Conservation (phyloP, 2,797 vertebrate genomes). For the Ptychobarbus kaznakovi region DNA sequence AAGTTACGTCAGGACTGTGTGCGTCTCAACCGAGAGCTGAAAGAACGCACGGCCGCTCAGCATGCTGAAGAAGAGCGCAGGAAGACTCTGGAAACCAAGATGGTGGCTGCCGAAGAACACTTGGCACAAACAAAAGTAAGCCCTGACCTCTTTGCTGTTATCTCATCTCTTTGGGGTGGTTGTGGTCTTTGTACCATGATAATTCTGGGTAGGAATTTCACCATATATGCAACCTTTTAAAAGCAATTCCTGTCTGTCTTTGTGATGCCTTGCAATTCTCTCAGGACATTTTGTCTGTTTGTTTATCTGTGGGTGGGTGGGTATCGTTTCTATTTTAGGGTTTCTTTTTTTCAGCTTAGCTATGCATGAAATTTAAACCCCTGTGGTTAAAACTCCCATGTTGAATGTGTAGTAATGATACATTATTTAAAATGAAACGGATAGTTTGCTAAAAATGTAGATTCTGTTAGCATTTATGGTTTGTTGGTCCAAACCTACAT, state of each 20-base stretch:
- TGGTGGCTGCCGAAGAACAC: constrained; percentile 74
- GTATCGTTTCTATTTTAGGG: too few species aligned
- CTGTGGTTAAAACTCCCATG: background rate
- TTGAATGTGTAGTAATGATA: background rate
- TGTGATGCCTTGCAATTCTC: background rate
- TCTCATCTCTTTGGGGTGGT: constrained; percentile 2
- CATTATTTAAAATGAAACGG: background rate
- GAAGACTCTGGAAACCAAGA: constrained; percentile 81
- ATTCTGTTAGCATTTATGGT: background rate
- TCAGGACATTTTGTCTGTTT: background rate
- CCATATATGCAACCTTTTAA: background rate
- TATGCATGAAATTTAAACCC: constrained; percentile 10
- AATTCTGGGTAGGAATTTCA: background rate
- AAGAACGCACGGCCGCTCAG: constrained; percentile 76
- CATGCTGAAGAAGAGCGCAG: constrained; percentile 81
- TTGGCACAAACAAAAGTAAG: constrained; percentile 80
- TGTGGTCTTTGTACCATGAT: constrained; percentile 24
- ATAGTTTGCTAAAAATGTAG: background rate
- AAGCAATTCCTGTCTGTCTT: background rate
- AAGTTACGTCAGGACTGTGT: constrained; percentile 85
- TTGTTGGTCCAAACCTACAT: background rate
- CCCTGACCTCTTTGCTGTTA: background rate
- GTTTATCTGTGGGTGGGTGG: background rate
- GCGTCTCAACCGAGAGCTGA: constrained; percentile 82
- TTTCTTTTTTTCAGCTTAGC: background rate